phyloP scores from a whole-genome alignment of 2,888 invertebrate species.

The Lottia gigantea region DNA sequence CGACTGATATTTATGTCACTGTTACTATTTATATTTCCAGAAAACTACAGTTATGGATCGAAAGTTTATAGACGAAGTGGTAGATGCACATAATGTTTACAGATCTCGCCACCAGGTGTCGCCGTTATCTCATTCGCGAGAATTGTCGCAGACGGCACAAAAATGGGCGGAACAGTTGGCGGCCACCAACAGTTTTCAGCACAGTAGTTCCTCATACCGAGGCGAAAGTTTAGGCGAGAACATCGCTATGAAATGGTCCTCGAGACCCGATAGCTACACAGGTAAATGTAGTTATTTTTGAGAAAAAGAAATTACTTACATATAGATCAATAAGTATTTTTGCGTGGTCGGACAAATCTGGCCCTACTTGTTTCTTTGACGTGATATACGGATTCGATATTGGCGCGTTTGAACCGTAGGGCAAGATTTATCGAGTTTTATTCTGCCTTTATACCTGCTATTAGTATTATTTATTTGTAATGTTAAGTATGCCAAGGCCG shows the following conservation, averaged over 20 bases:
- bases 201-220: constrained; percentile 79
- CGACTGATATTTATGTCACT: too few species aligned
- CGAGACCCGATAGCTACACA: constrained; percentile 50
- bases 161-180: constrained; percentile 89
- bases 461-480: too few species aligned
- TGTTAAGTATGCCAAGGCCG: too few species aligned
- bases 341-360: too few species aligned
- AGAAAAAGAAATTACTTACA: not conserved
- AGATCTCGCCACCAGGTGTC: constrained; percentile 60
- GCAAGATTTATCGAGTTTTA: too few species aligned
- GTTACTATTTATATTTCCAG: constrained; percentile 20
- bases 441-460: too few species aligned
- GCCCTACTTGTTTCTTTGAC: too few species aligned
- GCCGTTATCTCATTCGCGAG: constrained; percentile 54
- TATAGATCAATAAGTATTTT: too few species aligned
- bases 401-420: too few species aligned
- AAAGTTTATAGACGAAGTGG: constrained; percentile 53
- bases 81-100: constrained; percentile 59
- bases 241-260: constrained; percentile 60
- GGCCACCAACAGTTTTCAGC: constrained; percentile 82
- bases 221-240: constrained; percentile 73
- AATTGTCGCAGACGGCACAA: constrained; percentile 71
- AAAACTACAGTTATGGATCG: constrained; percentile 35
- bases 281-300: constrained; percentile 34
- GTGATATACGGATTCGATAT: too few species aligned